Conservation (phyloP, 53 echinoderm and acorn worm species). For the Echinarachnius parma region DNA sequence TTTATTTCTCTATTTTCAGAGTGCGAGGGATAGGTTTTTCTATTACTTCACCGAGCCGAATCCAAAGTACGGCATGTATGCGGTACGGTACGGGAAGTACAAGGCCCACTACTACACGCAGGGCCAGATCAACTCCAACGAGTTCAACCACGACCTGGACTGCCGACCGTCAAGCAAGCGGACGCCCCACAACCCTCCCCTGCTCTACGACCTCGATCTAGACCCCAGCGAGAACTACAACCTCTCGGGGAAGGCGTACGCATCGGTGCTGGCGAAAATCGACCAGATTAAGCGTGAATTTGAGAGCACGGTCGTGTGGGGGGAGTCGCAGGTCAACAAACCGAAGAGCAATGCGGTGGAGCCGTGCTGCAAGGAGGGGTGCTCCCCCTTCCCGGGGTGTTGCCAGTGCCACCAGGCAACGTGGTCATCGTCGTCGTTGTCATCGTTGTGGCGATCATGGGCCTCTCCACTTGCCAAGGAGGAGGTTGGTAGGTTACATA, state of each 20-base stretch:
- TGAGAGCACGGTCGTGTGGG: conserved; percentile 71
- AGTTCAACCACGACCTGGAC: conserved; percentile 69
- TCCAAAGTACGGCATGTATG: conserved; percentile 75
- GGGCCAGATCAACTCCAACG: conserved; percentile 56
- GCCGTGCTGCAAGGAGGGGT: conserved; percentile 82
- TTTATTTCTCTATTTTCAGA: too few species aligned
- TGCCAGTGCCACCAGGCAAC: conserved; percentile 58
- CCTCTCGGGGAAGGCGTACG: conserved; percentile 60
- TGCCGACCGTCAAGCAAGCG: conserved; percentile 63
- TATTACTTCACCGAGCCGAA: conserved; percentile 65
- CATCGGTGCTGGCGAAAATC: conserved; percentile 45
- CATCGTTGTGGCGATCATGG: not conserved
- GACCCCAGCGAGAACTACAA: conserved; percentile 86
- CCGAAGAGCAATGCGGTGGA: conserved; percentile 59
- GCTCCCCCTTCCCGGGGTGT: conserved; percentile 82
- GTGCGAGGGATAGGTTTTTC: conserved; percentile 73
- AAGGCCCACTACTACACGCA: conserved; percentile 95
- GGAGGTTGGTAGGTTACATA: too few species aligned
- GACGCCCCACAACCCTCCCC: conserved; percentile 68
- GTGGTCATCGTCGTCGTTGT: conserved; percentile 3
- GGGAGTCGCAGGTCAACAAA: conserved; percentile 44
- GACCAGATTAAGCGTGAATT: conserved; percentile 48
- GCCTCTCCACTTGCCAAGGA: too few species aligned
- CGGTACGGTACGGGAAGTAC: conserved; percentile 89
- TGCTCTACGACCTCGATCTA: conserved; percentile 74